A percentile compares a stretch with the other conserved stretches of the same genome.
Conservation (phyloP, 2,888 invertebrate species). For the Pilophorus perplexus region DNA sequence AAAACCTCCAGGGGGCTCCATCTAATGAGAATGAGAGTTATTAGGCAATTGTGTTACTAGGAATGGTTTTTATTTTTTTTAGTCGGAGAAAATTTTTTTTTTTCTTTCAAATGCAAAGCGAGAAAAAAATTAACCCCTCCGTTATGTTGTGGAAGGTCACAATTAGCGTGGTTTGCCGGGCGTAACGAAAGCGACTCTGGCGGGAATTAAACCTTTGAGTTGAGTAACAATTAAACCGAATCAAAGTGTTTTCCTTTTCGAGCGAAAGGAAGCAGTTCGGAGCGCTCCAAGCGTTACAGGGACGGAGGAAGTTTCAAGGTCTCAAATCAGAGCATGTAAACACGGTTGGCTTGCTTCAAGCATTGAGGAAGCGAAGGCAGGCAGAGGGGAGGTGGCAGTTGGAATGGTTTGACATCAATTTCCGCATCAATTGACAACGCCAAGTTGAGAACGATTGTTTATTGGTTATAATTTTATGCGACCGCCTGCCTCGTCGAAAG, state of each 20-base stretch:
- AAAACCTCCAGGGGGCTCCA: conserved; percentile 15
- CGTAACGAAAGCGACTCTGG: conserved; percentile 25
- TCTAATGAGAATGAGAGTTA: conserved; percentile 40
- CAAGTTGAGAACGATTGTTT: too few species aligned
- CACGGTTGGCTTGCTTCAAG: not conserved
- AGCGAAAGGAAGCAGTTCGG: not conserved
- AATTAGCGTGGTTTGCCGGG: conserved; percentile 35
- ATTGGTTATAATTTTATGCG: too few species aligned
- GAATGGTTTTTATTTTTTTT: conserved; percentile 7
- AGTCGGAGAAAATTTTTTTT: too few species aligned
- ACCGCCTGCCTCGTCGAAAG: too few species aligned
- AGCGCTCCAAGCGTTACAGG: not conserved
- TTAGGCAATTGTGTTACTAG: conserved; percentile 41
- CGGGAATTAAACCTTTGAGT: conserved; percentile 17
- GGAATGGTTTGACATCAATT: too few species aligned
- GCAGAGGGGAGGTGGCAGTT: too few species aligned
- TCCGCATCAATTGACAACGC: too few species aligned
- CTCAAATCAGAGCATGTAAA: conserved; percentile 7
- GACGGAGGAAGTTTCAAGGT: conserved; percentile 18
- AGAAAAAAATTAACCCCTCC: conserved; percentile 19
- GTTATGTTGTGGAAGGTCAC: conserved; percentile 42
- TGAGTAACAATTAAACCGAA: conserved; percentile 29
- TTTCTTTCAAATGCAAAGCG: too few species aligned
- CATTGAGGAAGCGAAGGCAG: too few species aligned
- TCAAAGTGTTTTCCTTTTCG: conserved; percentile 32